Base-by-base conservation (phyloP, 2,113 vertebrate genomes). In the Acinonyx jubatus region DNA sequence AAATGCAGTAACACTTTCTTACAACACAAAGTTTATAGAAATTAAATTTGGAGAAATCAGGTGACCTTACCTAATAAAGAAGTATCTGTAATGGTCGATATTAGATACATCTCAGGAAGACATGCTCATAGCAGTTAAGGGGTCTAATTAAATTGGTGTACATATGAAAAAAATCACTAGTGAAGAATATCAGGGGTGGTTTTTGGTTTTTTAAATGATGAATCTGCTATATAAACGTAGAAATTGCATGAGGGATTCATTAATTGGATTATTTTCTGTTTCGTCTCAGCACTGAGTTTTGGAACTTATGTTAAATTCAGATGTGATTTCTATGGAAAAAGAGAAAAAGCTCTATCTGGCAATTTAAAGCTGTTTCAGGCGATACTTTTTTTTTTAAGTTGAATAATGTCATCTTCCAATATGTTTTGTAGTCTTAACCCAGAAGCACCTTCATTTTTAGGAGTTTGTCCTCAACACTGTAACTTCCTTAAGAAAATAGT, bases 281-380 rank as follows among this genome's bases (percentile, higher is more conserved):
- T 95, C 91, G 29, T 45, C 45, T 96, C 55, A 78, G 38, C 27
- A 45, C 11, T 65, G 73, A 91, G n/a, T 94, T 90, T 97, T 89
- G 41, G 80, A 95, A 93, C 15, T 69, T 80, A 63, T 0, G 18
- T 82, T 89, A 84, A 92, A 93, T 89, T 92, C 31, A 87, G 14
- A 65, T 65, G 29, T 87, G 87, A 84, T 14, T 80, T 94, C 48
- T 52, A 88, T 65, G 12, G 29, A 91, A 33, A 92, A 71, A 92
- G 74, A 52, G 2, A 18, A 57, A 88, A 95, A 65, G 11, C 12
- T 89, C 41, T 76, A 33, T n/a, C 82, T 80, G 63, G 45, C 29
- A 23, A 95, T 65, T 81, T 65, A 85, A 94, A 97, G 76, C 15
- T 80, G 3, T 89, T 81, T 88, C 45, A 21, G 19, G 61, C 61